Evolutionary conservation across 2,888 invertebrate genomes (phyloP).

Genomic region (Nipponacmea schrenckii): DNA sequence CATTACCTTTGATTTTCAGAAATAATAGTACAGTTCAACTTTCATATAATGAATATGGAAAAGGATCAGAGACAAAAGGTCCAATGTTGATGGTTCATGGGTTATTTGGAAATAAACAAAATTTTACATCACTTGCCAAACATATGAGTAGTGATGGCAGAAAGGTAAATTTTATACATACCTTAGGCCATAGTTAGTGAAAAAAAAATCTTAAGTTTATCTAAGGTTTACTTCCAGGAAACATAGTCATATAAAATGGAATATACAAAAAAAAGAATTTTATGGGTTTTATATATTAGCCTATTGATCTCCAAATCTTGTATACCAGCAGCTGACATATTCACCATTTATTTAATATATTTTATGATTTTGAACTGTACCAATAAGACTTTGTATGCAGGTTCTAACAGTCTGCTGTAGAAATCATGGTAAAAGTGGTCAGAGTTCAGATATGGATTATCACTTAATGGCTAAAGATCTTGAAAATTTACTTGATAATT

Average conservation of each 20-base stretch:
- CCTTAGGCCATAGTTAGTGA: no score
- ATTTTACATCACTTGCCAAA: conserved; percentile 86
- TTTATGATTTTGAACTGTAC: no score
- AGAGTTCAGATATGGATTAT: conserved; percentile 80
- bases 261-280: no score
- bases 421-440: conserved; percentile 95
- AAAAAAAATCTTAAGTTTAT: no score
- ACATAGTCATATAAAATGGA: neutral
- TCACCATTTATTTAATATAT: conserved; percentile 19
- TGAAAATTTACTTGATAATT: conserved; percentile 58
- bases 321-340: neutral
- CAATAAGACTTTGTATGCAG: conserved; percentile 67
- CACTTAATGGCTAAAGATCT: conserved; percentile 81
- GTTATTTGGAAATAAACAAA: conserved; percentile 85
- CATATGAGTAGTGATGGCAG: conserved; percentile 74
- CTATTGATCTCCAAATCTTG: no score
- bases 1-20: no score
- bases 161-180: conserved; percentile 69
- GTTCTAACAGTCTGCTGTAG: conserved; percentile 86
- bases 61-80: conserved; percentile 16
- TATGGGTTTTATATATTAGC: no score
- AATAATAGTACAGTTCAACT: conserved; percentile 29
- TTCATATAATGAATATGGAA: conserved; percentile 31
- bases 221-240: no score
- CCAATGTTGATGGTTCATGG: conserved; percentile 85